phyloP scores from a whole-genome alignment of 2,888 invertebrate species.

The Aphidoletes aphidimyza region DNA sequence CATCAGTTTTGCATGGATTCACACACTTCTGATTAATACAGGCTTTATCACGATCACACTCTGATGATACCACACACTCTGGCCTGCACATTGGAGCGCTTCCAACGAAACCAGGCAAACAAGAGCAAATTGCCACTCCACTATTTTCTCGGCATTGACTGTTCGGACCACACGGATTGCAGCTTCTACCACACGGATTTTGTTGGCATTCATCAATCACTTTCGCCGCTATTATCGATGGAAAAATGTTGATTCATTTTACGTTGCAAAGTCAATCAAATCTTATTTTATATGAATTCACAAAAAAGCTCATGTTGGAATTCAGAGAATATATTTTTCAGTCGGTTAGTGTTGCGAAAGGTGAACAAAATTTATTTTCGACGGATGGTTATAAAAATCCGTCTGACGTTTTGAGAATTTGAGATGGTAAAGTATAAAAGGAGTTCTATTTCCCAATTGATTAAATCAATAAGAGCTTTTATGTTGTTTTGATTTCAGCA shows the following conservation, averaged over 20 bases:
- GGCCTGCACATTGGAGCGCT: slow-evolving; percentile 76
- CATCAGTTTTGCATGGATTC: slow-evolving; percentile 77
- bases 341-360: no score
- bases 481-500: slow-evolving; percentile 71
- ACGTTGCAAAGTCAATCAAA: background rate
- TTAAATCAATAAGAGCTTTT: slow-evolving; percentile 62
- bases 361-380: no score
- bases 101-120: slow-evolving; percentile 77
- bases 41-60: slow-evolving; percentile 72
- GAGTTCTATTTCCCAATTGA: no score
- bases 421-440: no score
- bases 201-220: slow-evolving; percentile 73
- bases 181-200: slow-evolving; percentile 70
- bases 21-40: slow-evolving; percentile 77
- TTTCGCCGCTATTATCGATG: slow-evolving; percentile 70
- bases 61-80: slow-evolving; percentile 75
- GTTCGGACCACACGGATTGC: slow-evolving; percentile 15
- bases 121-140: slow-evolving; percentile 79
- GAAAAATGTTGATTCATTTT: background rate
- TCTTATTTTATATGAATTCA: background rate
- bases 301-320: slow-evolving; percentile 67
- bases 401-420: no score
- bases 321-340: background rate
- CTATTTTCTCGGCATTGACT: slow-evolving; percentile 70
- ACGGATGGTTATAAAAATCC: no score